phyloP scores from a whole-genome alignment of 2,797 vertebrate species.

The Urosaurus nigricauda region DNA sequence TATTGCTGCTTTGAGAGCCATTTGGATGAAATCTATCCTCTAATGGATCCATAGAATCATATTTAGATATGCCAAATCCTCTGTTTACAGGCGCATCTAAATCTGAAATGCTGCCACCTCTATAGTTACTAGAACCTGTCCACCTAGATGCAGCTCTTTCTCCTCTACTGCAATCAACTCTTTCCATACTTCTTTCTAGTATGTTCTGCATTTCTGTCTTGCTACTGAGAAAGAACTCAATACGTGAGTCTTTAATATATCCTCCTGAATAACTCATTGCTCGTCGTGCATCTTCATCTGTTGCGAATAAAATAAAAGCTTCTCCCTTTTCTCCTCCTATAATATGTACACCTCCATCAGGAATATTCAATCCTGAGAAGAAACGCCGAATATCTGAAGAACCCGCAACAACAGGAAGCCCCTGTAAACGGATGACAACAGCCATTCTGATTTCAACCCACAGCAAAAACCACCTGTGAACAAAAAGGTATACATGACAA shows the following conservation, averaged over 20 bases:
- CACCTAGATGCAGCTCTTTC: conserved; percentile 77
- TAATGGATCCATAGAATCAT: conserved; percentile 1
- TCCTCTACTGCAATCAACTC: conserved; percentile 79
- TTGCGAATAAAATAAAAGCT: conserved; percentile 98
- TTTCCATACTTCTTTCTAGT: conserved; percentile 89
- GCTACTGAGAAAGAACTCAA: conserved; percentile 94
- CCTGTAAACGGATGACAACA: conserved; percentile 99
- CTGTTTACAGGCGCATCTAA: too few relatives aligned
- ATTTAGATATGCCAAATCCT: conserved; percentile 72
- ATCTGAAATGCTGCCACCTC: too few relatives aligned
- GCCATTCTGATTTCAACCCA: conserved; percentile 92
- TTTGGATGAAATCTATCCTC: conserved; percentile 75
- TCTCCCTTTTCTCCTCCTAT: conserved; percentile 96
- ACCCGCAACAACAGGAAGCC: conserved; percentile 94
- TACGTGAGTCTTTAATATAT: conserved; percentile 86
- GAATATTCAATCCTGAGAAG: conserved; percentile 99
- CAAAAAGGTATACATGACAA: conserved; percentile 93
- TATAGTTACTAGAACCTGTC: conserved; percentile 40
- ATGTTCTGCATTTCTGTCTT: conserved; percentile 95
- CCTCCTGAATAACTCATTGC: conserved; percentile 94
- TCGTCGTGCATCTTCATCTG: conserved; percentile 97
- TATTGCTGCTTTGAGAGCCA: conserved; percentile 72
- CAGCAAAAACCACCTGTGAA: conserved; percentile 95
- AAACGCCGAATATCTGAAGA: conserved; percentile 98
- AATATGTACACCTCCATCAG: conserved; percentile 99